Evolutionary conservation across 2,113 vertebrate genomes (phyloP), one percentile per base, ranked within the genome.

Genomic region (Larimichthys crocea): DNA sequence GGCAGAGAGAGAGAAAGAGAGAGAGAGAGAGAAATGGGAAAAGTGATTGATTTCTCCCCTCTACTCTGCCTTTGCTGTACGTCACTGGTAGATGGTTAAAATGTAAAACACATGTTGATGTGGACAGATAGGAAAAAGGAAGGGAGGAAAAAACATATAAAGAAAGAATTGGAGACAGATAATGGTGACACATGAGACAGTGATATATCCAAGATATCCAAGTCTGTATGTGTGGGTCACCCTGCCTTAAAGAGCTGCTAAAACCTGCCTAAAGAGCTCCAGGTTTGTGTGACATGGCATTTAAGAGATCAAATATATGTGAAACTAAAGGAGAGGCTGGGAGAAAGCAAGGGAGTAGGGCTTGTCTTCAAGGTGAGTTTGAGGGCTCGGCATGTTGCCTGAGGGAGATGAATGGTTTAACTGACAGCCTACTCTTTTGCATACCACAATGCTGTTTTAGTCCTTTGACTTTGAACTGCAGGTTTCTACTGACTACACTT

Each of bases 41-140:
- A 35, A 62, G 75, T 77, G 83, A 88, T 76, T 67, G 81, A 81
- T 76, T 88, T 63, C 64, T 74, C 35, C 48, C 66, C 61, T 55
- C 71, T 53, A 8, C 66, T 74, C 56, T 65, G 82, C 50, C 35
- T 71, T 61, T 19, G 4, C 61, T 82, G 24, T 20, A 55, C 70
- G 60, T 80, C 68, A 50, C 48, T 63, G 68, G 48, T 79, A 77
- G 67, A 60, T 50, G 60, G 57, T 31, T 76, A 15, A 75, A 89
- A 92, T 82, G 63, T 52, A 70, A 87, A 91, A 85, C 89, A 89
- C 26, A 75, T 92, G 89, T 59, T 56, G 48, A 76, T 73, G 68
- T 44, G 35, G 74, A 82, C 29, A 75, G 68, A 83, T 40, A 79
- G 59, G 9, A 55, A 44, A 40, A 60, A 48, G 42, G 35, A 64